Base-by-base conservation (phyloP, 2,797 vertebrate species). In the Atherinosoma microstoma region DNA sequence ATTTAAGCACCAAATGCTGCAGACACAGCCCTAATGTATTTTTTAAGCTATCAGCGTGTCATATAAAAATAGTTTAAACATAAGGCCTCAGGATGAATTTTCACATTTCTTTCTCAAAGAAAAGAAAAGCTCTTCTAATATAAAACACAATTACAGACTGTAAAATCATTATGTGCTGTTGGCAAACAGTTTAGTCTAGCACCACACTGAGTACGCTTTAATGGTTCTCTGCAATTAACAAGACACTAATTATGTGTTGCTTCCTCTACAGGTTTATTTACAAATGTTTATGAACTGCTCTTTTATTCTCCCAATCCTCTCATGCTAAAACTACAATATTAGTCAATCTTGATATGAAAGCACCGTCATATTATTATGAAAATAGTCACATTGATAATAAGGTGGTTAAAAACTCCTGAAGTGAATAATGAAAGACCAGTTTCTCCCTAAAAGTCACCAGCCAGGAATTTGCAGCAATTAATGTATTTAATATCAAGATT, bases 231-330 rank as follows among this genome's bases (percentile, higher is more conserved):
- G 60, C 75, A 90, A 91, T 91, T 91, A 92, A 91, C 82, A 88
- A 91, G 82, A 83, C 77, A 79, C 83, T 91, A 93, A 93, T 92
- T 84, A 87, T 89, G 79, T 85, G 73, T 78, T 90, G 80, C 78
- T 78, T 88, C 76, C 58, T 84, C 78, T 54, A 45, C 67, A 83
- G 78, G 77, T 89, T 82, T 83, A 85, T 79, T 58, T 70, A 34
- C 20, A 83, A 64, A 22, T 67, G 66, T 82, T 83, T 70, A 70
- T 77, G 66, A 63, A 64, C 34, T 57, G 56, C 24, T 47, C 40
- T 67, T 84, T 80, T 66, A 57, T 60, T 75, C 67, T 58, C 67
- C 35, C 76, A 79, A 62, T 30, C 75, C 49, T 49, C 80, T 75
- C 0, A 30, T 54, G 2, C 45, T 27, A 58, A 80, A 76, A 27